Conservation (phyloP, 2,888 invertebrate genomes). For the Sinohyriopsis cumingii region DNA sequence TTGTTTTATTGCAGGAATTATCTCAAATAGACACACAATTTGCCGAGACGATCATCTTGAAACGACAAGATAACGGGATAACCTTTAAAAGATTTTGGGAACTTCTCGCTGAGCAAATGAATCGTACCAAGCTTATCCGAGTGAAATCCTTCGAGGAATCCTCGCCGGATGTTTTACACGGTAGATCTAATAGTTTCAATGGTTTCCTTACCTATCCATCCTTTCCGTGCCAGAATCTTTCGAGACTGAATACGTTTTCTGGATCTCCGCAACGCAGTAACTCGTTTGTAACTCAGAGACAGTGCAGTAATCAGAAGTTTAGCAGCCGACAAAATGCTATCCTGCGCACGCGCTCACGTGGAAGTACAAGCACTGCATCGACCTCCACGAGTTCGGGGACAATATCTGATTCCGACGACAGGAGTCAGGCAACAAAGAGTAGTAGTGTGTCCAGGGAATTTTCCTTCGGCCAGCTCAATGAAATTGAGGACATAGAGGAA, state of each 20-base stretch:
- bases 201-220: conserved; percentile 12
- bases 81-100: conserved; percentile 26
- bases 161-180: conserved; percentile 24
- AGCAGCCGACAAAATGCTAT: conserved; percentile 31
- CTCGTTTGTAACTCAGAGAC: conserved; percentile 12
- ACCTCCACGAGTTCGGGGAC: conserved; percentile 37
- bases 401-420: conserved; percentile 25
- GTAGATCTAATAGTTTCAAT: conserved; percentile 33
- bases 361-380: conserved; percentile 37
- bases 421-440: conserved; percentile 27
- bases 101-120: conserved; percentile 40
- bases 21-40: conserved; percentile 22
- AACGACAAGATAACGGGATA: conserved; percentile 5
- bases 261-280: conserved; percentile 19
- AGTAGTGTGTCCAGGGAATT: conserved; percentile 29
- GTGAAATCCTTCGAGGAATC: conserved; percentile 42
- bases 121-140: conserved; percentile 42
- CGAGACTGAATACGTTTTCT: conserved; percentile 31
- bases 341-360: conserved; percentile 30
- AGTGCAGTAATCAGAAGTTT: too few species aligned
- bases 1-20: conserved; percentile 20
- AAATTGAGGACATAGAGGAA: conserved; percentile 39
- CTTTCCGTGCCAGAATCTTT: conserved; percentile 10
- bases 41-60: conserved; percentile 17
- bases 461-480: conserved; percentile 34